These are phyloP conservation scores for Aleiodes testaceus DNA, from an alignment of 2,888 invertebrate genomes.

Conservation along the genomic window DNA sequence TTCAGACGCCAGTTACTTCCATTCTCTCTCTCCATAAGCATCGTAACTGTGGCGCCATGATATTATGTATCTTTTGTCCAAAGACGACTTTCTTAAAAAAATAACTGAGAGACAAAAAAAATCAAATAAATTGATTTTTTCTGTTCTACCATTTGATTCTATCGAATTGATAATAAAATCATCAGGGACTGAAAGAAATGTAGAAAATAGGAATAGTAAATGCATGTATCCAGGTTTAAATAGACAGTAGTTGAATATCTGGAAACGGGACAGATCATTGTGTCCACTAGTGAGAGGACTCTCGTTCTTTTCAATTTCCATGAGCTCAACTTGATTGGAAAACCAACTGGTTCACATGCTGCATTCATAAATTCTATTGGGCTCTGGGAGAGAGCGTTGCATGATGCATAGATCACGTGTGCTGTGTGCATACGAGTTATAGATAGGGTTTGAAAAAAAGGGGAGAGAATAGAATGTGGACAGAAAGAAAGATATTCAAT, in stretches of 20 bases:
- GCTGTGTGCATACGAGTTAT: not conserved
- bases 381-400: not conserved
- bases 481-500: not conserved
- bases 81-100: constrained; percentile 5
- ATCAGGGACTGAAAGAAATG: not conserved
- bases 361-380: constrained; percentile 40
- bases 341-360: constrained; percentile 9
- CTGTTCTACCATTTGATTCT: too few relatives aligned
- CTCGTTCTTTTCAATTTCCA: constrained; percentile 36
- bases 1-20: constrained; percentile 56
- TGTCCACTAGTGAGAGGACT: constrained; percentile 10
- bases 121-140: not conserved
- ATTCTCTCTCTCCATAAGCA: constrained; percentile 22
- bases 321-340: constrained; percentile 39
- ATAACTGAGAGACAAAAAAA: not conserved
- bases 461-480: not conserved
- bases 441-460: constrained; percentile 5
- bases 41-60: constrained; percentile 62
- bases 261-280: constrained; percentile 33
- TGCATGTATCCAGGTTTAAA: not conserved
- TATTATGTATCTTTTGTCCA: constrained; percentile 47
- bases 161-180: constrained; percentile 1
- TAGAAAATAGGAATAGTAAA: not conserved
- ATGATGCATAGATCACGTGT: constrained; percentile 4
- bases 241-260: constrained; percentile 22